phyloP scores from a whole-genome alignment of 2,113 vertebrate species.

The Pardalotus punctatus region DNA sequence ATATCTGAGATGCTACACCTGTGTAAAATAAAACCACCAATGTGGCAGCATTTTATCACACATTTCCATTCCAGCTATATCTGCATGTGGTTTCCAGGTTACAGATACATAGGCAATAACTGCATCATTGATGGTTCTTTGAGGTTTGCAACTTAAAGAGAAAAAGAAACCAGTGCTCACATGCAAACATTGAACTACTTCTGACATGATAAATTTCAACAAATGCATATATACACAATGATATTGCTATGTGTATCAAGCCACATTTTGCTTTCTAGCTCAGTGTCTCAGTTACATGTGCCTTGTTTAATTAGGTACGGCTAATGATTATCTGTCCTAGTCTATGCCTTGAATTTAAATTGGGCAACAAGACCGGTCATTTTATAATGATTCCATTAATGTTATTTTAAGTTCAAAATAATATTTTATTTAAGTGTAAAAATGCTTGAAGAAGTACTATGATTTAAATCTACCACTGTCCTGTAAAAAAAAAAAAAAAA shows the following conservation, averaged over 20 bases:
- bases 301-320: conserved; percentile 56
- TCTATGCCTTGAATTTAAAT: conserved; percentile 58
- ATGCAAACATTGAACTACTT: neutral
- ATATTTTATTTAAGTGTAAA: conserved; percentile 33
- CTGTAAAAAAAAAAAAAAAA: neutral
- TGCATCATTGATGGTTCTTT: neutral
- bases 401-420: conserved; percentile 32
- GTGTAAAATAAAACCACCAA: neutral
- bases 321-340: conserved; percentile 53
- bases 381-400: conserved; percentile 19
- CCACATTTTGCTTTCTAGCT: neutral
- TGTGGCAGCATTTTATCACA: neutral
- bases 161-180: neutral
- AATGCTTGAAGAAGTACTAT: conserved; percentile 30
- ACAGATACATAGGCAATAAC: neutral
- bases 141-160: neutral
- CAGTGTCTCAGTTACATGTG: conserved; percentile 15
- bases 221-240: rapidly evolving
- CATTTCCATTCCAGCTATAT: neutral
- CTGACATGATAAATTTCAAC: neutral
- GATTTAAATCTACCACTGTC: conserved; percentile 17
- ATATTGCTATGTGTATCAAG: neutral
- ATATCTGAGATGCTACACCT: neutral
- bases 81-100: neutral
- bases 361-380: neutral